A percentile compares a stretch with the other conserved stretches of the same genome.
Conservation (phyloP, 2,888 invertebrate genomes). For the Metellina segmentata region DNA sequence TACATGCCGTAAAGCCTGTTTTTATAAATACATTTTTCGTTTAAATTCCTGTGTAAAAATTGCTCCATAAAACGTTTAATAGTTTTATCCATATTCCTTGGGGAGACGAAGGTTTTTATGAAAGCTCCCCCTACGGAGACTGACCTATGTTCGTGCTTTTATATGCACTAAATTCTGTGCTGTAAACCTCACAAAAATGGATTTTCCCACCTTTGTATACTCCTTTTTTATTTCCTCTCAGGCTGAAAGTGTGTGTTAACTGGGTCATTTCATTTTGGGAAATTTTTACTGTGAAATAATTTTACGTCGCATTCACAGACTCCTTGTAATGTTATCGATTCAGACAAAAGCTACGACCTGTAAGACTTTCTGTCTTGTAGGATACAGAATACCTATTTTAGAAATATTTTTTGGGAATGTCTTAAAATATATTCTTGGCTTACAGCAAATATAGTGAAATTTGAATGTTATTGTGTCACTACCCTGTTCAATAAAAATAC, state of each 20-base stretch:
- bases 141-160: conserved; percentile 19
- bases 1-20: conserved; percentile 20
- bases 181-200: conserved; percentile 12
- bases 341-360: too few relatives aligned
- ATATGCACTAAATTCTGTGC: neutral
- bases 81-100: conserved; percentile 29
- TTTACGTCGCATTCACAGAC: neutral
- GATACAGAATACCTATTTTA: too few relatives aligned
- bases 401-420: too few relatives aligned
- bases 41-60: conserved; percentile 33
- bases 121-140: conserved; percentile 3
- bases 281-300: neutral
- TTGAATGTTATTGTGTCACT: too few relatives aligned
- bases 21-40: conserved; percentile 12
- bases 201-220: conserved; percentile 3
- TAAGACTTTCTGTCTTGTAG: too few relatives aligned
- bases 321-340: too few relatives aligned
- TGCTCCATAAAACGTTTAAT: conserved; percentile 36
- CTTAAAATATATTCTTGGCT: too few relatives aligned
- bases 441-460: too few relatives aligned
- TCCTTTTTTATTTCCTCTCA: neutral
- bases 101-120: conserved; percentile 7
- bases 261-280: neutral
- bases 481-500: too few relatives aligned
- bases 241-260: neutral